Evolutionary conservation across 2,888 invertebrate species (phyloP), one percentile per base, ranked within the genome.

Genomic region (Liopterus haemorrhoidalis): DNA sequence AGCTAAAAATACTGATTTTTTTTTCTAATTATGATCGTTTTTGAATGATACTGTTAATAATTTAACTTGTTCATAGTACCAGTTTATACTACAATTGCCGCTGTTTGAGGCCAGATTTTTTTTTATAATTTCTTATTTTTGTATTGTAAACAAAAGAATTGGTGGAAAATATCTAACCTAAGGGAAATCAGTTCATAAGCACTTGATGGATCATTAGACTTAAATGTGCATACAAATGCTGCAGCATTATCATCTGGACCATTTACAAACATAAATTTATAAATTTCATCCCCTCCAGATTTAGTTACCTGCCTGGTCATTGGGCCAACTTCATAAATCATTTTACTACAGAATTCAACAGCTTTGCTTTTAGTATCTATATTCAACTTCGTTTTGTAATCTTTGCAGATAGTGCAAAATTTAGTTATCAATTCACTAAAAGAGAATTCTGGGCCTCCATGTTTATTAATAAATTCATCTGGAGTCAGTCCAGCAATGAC

Each of bases 201-300:
- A 33, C 16, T 18, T 33, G 4, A 19, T 3, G 19, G 19, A 11
- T 33, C 35, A 28, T 28, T 28, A 28, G 8, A 33, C n/a, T 33
- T 33, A 33, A 33, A 33, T 16, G 19, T 33, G 35, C 35, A 6
- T 19, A 33, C 35, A 33, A 33, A 33, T 6, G 35, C 19, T 6
- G 11, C 19, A 5, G 6, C 11, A 19, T 19, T 33, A 18, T 33
- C 35, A 4, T 15, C 18, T 8, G 4, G 4, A 11, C 11, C 5
- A 5, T 33, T 6, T 18, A 33, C 20, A n/a, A 33, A 33, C 11
- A 5, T 16, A 33, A 33, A 33, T 18, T 33, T 33, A 18, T 33
- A 33, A 4, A 33, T 11, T 19, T 33, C 35, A 33, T 33, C 35
- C 4, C 35, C 35, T 6, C 35, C 35, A 6, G 35, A 6, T 33